Evolutionary conservation across 2,888 invertebrate genomes (phyloP), one percentile per base, ranked within the genome.

Genomic region (Chymomyza amoena): DNA sequence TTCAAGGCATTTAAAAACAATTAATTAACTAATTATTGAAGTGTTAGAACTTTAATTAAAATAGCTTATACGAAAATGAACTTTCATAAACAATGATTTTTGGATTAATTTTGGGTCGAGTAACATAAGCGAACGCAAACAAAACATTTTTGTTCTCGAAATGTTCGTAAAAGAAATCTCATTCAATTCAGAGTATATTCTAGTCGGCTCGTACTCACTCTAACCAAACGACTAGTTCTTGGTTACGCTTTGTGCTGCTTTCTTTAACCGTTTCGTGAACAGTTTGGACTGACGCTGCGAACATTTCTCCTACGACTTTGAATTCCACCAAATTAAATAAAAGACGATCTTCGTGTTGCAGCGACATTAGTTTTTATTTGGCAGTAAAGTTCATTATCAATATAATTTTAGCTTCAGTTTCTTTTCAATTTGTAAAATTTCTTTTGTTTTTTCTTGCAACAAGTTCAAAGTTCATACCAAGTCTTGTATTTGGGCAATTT

Each of bases 241-340:
- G 32, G 32, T 32, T 32, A 25, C 25, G 25, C 39, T 54, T 66
- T 32, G 59, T 51, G 28, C 13, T 51, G 52, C 51, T 54, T 50
- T 45, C 62, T 62, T n/a, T 28, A 51, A 18, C 50, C 15, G 15
- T 28, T 63, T 84, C 88, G 84, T 84, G 84, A 87, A 83, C 83
- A 45, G 57, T 72, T 72, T 76, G 80, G 86, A 83, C 86, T 86
- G 79, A 69, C 72, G 64, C 39, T 84, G 84, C 86, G 84, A 84
- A 87, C 69, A 79, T 79, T 80, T 76, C 59, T 57, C 10, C 64
- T 76, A 66, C 65, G 57, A 15, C 74, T 72, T 78, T 77, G 77
- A 36, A 7, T 36, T 36, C 9, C 7, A 36, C 7, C 36, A 45
- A 13, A 13, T 13, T 4, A 13, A 45, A n/a, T n/a, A n/a, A 13